phyloP scores from a whole-genome alignment of 2,113 vertebrate genomes.

The Setophaga petechia region DNA sequence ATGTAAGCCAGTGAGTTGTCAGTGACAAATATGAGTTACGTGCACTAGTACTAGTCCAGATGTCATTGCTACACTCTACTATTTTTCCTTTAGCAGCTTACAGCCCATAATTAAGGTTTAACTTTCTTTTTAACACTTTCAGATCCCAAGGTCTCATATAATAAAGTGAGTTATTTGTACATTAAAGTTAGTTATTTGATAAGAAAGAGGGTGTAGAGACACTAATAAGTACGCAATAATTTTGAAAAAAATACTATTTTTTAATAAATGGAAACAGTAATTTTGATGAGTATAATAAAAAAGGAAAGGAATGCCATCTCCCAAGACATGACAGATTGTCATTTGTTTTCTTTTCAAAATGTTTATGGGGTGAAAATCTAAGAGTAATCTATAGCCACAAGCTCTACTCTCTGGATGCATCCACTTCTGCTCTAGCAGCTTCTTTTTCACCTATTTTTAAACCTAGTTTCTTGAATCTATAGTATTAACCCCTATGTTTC shows the following conservation, averaged over 20 bases:
- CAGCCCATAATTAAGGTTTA: slow-evolving; percentile 61
- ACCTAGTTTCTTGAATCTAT: background rate
- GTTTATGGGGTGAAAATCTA: slow-evolving; percentile 11
- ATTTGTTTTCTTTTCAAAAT: slow-evolving; percentile 48
- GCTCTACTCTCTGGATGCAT: background rate
- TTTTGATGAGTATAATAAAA: slow-evolving; percentile 27
- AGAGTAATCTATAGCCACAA: slow-evolving; percentile 37
- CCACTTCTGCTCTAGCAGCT: background rate
- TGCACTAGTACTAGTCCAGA: slow-evolving; percentile 23
- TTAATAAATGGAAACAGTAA: slow-evolving; percentile 28
- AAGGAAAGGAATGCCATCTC: background rate
- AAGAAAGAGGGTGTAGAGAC: background rate
- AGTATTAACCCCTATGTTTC: slow-evolving; percentile 22
- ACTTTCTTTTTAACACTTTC: slow-evolving; percentile 53
- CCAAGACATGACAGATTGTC: slow-evolving; percentile 20
- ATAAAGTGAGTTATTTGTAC: slow-evolving; percentile 31
- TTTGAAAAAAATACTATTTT: background rate
- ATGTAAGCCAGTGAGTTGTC: slow-evolving; percentile 67
- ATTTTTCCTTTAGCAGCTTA: slow-evolving; percentile 52
- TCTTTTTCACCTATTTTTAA: background rate
- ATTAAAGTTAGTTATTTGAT: slow-evolving; percentile 44
- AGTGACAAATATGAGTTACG: slow-evolving; percentile 68
- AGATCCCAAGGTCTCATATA: background rate
- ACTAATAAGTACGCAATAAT: background rate
- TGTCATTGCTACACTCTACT: slow-evolving; percentile 37